A percentile compares a stretch with the other conserved stretches of the same genome.
These are phyloP conservation scores for Yponomeuta malinellus DNA, from an alignment of 2,888 invertebrate genomes.

Conservation along the genomic window DNA sequence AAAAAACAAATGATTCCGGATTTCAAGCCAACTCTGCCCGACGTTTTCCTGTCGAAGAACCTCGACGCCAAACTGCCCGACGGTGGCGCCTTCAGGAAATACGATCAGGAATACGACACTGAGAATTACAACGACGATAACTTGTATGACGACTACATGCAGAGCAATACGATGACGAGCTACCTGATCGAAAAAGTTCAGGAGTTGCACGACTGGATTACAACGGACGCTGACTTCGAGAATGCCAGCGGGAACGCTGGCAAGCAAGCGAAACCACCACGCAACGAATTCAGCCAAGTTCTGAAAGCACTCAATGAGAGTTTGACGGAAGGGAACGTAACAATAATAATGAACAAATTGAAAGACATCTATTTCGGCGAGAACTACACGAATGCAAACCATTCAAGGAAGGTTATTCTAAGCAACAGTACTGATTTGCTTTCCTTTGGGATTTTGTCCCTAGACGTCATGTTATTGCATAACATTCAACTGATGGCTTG, in stretches of 20 bases:
- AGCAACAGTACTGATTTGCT: constrained; percentile 66
- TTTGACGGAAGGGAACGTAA: constrained; percentile 63
- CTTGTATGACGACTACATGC: constrained; percentile 64
- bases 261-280: constrained; percentile 23
- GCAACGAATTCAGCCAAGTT: constrained; percentile 50
- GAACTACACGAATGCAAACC: constrained; percentile 42
- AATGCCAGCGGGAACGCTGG: constrained; percentile 23
- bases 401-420: constrained; percentile 45
- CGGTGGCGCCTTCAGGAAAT: constrained; percentile 38
- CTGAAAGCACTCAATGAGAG: constrained; percentile 71
- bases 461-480: constrained; percentile 75
- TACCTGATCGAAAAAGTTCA: constrained; percentile 71
- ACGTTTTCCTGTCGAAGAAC: constrained; percentile 33
- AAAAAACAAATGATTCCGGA: constrained; percentile 34
- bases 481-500: constrained; percentile 75
- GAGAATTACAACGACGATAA: constrained; percentile 63
- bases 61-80: constrained; percentile 41
- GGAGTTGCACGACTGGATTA: constrained; percentile 71
- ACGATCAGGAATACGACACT: constrained; percentile 46
- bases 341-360: constrained; percentile 65
- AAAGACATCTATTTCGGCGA: constrained; percentile 70
- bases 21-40: constrained; percentile 56
- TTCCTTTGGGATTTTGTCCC: constrained; percentile 73
- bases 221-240: constrained; percentile 52
- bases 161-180: constrained; percentile 62